Evolutionary conservation across 2,797 vertebrate species (phyloP).

Genomic region (Acrossocheilus fasciatus): DNA sequence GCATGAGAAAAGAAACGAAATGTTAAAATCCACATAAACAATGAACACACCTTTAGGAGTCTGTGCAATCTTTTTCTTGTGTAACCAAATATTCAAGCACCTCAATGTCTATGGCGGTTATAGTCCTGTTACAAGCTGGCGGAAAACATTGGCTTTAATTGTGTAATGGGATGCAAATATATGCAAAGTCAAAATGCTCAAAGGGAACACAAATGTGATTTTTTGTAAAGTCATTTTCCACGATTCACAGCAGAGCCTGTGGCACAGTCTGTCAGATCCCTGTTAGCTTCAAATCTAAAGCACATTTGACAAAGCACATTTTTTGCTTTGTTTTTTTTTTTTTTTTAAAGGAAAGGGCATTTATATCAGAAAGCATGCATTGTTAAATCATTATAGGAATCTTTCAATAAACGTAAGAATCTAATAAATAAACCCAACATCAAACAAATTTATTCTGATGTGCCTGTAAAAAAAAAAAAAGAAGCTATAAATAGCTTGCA

Average conservation of each 20-base stretch:
- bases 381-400: neutral
- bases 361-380: neutral
- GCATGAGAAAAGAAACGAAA: neutral
- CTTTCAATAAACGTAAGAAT: neutral
- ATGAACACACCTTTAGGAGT: neutral
- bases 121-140: neutral
- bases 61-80: neutral
- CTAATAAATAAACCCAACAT: neutral
- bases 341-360: neutral
- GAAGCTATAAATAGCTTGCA: neutral
- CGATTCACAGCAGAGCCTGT: neutral
- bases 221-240: neutral
- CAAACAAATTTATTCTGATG: neutral
- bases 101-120: neutral
- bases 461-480: neutral
- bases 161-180: slow-evolving; percentile 64
- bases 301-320: slow-evolving; percentile 1
- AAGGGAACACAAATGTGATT: slow-evolving; percentile 2
- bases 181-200: slow-evolving; percentile 44
- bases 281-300: neutral
- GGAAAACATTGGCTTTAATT: slow-evolving; percentile 41
- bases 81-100: neutral
- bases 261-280: slow-evolving; percentile 25
- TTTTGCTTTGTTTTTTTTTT: neutral
- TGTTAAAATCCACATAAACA: slow-evolving; percentile 21